Conservation (phyloP, 1,140 invertebrate species). For the Anoplolepis gracilipes region DNA sequence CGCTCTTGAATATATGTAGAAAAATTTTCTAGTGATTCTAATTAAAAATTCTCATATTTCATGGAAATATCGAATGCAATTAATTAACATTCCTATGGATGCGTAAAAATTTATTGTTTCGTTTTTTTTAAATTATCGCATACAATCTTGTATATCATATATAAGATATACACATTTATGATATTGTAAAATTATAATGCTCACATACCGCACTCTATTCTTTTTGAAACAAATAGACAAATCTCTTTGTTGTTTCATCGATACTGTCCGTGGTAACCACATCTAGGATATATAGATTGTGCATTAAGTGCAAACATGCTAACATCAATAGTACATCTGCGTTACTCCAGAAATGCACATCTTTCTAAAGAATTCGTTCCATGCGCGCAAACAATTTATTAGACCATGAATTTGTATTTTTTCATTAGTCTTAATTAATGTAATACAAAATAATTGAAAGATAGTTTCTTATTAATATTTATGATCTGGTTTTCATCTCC, state of each 20-base stretch:
- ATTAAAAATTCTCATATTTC: neutral
- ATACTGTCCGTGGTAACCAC: conserved; percentile 70
- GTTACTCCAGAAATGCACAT: conserved; percentile 22
- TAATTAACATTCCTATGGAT: conserved; percentile 42
- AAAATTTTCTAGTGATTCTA: neutral
- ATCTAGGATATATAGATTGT: conserved; percentile 56
- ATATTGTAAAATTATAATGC: neutral
- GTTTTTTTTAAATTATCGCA: neutral
- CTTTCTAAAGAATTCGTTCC: neutral
- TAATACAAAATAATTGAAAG: neutral
- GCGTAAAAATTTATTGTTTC: conserved; percentile 8
- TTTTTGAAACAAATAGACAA: conserved; percentile 31
- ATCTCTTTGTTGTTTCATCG: conserved; percentile 67
- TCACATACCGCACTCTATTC: too few species aligned
- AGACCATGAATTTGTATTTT: neutral
- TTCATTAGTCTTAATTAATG: neutral
- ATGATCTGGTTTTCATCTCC: too few species aligned
- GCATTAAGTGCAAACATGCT: conserved; percentile 6
- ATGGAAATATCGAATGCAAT: conserved; percentile 23
- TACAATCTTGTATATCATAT: neutral
- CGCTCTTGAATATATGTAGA: neutral
- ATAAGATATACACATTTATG: neutral
- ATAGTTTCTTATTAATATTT: neutral
- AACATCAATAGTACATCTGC: neutral
- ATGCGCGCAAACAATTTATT: neutral